Conservation (phyloP, 1,140 invertebrate genomes). For the Chrysomallon squamiferum region DNA sequence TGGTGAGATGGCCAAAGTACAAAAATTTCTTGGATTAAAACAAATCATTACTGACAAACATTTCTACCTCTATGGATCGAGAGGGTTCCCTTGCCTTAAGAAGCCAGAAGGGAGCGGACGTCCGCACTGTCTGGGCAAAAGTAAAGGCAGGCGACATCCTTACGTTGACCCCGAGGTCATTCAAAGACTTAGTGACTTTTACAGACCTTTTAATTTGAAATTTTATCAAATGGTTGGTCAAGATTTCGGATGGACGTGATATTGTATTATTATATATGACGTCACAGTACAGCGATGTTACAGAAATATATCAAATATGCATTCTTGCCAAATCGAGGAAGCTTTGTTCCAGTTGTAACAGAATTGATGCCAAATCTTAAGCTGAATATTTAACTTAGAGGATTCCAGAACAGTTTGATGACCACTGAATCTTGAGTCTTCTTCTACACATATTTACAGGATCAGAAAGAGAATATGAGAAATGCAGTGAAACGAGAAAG, state of each 20-base stretch:
- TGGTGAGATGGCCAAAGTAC: conserved; percentile 80
- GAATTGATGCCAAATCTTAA: no score
- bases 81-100: conserved; percentile 93
- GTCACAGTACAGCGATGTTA: background rate
- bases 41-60: conserved; percentile 87
- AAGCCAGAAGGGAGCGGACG: conserved; percentile 72
- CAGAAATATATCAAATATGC: no score
- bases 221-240: conserved; percentile 90
- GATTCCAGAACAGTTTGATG: no score
- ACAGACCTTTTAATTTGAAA: conserved; percentile 86
- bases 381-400: no score
- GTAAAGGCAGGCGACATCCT: conserved; percentile 90
- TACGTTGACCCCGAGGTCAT: conserved; percentile 77
- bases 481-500: no score
- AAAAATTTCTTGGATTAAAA: conserved; percentile 86
- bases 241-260: conserved; percentile 82
- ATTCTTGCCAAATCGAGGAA: no score
- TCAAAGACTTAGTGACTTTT: conserved; percentile 83
- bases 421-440: no score
- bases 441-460: no score
- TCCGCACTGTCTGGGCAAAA: conserved; percentile 90
- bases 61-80: conserved; percentile 93
- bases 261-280: background rate
- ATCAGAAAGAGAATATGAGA: no score
- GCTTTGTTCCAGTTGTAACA: no score